Evolutionary conservation across 2,113 vertebrate species (phyloP), one percentile per base, ranked within the genome.

Genomic region (Columba livia): DNA sequence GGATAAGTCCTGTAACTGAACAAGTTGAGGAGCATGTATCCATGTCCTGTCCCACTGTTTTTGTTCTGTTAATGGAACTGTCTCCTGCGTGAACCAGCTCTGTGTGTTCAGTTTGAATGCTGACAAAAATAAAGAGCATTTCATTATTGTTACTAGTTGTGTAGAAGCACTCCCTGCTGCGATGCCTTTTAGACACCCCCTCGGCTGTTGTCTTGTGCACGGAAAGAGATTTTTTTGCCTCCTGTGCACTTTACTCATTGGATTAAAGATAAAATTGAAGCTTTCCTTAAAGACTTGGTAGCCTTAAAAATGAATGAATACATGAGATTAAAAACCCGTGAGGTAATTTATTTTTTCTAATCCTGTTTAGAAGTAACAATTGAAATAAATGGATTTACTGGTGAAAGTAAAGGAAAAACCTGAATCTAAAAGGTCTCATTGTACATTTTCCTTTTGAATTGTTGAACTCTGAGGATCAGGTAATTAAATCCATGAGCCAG

Each of bases 211-310:
- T 26, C 65, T 36, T 25, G 7, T 48, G 77, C 56, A 70, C 90
- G 72, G 72, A 94, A 88, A 50, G 14, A 19, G 93, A 85, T 84
- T 69, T 77, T 69, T 77, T 88, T 93, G 70, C 75, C 64, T 93
- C 74, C 57, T 50, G 57, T 93, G 44, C 93, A 61, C 40, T 90
- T 94, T 77, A 40, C 48, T 96, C 65, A 79, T 62, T 90, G 84
- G 80, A 92, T 95, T 96, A 91, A 92, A 74, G 71, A 50, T 75
- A 82, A 91, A 90, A 66, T 36, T 36, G 38, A 95, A 80, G 61
- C 74, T 86, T 90, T 79, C 19, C 61, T 47, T 34, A 72, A 79
- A 77, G 72, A 34, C 26, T 44, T 15, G 29, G 18, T 67, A 71
- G 44, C 48, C 66, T 82, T 91, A 87, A 85, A 89, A 87, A 57